These are phyloP conservation scores for Merodon equestris DNA, from an alignment of 2,888 invertebrate genomes.

Conservation along the genomic window DNA sequence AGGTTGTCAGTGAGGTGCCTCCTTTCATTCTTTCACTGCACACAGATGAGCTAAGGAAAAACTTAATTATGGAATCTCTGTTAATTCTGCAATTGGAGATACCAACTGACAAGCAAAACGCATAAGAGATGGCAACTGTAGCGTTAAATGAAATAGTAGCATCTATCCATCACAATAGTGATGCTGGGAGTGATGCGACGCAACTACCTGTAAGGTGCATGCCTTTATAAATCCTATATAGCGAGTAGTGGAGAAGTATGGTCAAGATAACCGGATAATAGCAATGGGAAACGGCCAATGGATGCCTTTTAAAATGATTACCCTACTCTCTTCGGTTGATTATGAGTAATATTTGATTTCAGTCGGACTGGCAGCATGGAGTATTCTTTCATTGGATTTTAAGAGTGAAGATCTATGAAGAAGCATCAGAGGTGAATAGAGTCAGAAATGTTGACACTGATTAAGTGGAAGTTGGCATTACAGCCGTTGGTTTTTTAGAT, in stretches of 20 bases:
- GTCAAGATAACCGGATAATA: constrained; percentile 9
- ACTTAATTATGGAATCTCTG: constrained; percentile 48
- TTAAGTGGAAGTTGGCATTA: too few relatives aligned
- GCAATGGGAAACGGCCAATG: constrained; percentile 13
- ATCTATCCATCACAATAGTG: constrained; percentile 46
- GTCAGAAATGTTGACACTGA: too few relatives aligned
- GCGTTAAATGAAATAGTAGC: constrained; percentile 42
- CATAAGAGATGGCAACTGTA: neutral
- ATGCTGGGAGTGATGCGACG: constrained; percentile 33
- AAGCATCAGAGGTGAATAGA: too few relatives aligned
- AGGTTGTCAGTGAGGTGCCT: constrained; percentile 4
- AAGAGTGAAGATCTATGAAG: neutral
- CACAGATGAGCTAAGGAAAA: constrained; percentile 30
- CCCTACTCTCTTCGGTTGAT: constrained; percentile 6
- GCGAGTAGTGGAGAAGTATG: neutral
- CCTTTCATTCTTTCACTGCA: neutral
- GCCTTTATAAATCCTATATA: too few relatives aligned
- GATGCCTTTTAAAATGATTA: constrained; percentile 39
- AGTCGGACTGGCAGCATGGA: neutral
- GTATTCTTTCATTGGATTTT: constrained; percentile 4
- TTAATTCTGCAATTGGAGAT: constrained; percentile 35
- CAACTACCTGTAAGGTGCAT: constrained; percentile 17
- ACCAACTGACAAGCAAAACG: constrained; percentile 17
- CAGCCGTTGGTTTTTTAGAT: too few relatives aligned
- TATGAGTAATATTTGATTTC: constrained; percentile 15